A percentile compares a stretch with the other conserved stretches of the same genome.
Evolutionary conservation across 2,113 vertebrate genomes (phyloP).

Genomic region (Pedetes capensis): DNA sequence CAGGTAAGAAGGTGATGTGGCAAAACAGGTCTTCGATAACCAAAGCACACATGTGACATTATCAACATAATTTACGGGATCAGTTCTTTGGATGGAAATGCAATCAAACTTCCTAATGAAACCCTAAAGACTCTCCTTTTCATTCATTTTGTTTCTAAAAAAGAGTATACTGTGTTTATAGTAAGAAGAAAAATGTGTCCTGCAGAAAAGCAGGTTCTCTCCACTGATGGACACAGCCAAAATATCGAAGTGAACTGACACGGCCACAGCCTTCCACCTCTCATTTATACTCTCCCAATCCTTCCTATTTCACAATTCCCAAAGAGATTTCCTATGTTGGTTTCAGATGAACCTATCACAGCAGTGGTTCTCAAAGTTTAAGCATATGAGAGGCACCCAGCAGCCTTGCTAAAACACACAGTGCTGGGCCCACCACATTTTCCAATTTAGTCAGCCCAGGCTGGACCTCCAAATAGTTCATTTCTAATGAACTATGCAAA

Average conservation of each 20-base stretch:
- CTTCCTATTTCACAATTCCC: not conserved
- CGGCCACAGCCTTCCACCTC: not conserved
- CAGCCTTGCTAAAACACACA: not conserved
- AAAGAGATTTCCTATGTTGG: not conserved
- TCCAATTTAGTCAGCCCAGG: too few relatives aligned
- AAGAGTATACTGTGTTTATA: not conserved
- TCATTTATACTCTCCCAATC: not conserved
- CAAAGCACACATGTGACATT: not conserved
- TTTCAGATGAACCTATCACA: not conserved
- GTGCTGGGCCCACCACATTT: too few relatives aligned
- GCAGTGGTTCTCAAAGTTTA: not conserved
- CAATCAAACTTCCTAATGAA: not conserved
- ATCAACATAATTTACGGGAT: not conserved
- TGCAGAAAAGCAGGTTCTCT: not conserved
- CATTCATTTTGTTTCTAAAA: not conserved
- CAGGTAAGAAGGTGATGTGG: slow-evolving; percentile 39
- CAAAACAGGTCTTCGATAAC: not conserved
- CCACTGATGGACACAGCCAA: not conserved
- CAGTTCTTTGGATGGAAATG: not conserved
- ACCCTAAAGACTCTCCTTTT: not conserved
- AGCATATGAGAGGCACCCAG: too few relatives aligned
- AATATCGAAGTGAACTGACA: accelerated
- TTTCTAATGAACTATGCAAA: not conserved
- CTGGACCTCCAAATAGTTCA: accelerated
- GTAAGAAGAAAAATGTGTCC: not conserved